Base-by-base conservation (phyloP, 2,888 invertebrate genomes). In the Eurytoma adleriae region DNA sequence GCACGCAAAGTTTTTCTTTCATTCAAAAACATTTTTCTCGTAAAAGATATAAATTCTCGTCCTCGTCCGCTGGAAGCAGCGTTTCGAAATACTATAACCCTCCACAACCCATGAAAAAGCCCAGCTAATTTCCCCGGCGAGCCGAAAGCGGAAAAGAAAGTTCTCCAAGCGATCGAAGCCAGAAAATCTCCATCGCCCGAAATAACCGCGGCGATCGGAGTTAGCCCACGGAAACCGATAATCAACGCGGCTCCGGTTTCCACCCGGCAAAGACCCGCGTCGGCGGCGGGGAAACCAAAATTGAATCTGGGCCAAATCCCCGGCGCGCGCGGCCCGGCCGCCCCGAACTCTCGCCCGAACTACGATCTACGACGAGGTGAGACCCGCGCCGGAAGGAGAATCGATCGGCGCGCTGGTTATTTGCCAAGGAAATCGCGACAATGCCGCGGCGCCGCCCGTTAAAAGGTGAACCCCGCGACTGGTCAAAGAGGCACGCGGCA, bases 241-340 rank as follows among this genome's bases (percentile, higher is more conserved):
- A 0, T 16, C n/a, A 40, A 40, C 16, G 40, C 54, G 68, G 64
- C 66, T 79, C 74, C 57, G 70, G 70, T 79, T 79, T 70, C 74
- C 56, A 14, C 40, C 10, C 10, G 40, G 48, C 50, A 27, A 27
- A 20, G 24, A 40, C 40, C 48, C 1, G 16, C 24, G 27, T 1
- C 70, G 30, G 5, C 48, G 48, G 66, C 50, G 48, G 4, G 14
- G 27, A 69, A 54, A 66, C 62, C 71, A 72, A 75, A 76, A 70
- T 81, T 81, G 79, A 76, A 81, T 76, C 68, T 79, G 79, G 79
- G 76, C 79, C 81, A 76, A 78, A 79, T 68, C 52, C 74, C 62
- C 61, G 66, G 20, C 24, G 13, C 4, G 10, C 27, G 10, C 27
- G n/a, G 3, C 18, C 18, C 27, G 52, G 20, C 20, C 12, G 10